Conservation (phyloP, 2,113 vertebrate species). For the Rhinogobius similis region DNA sequence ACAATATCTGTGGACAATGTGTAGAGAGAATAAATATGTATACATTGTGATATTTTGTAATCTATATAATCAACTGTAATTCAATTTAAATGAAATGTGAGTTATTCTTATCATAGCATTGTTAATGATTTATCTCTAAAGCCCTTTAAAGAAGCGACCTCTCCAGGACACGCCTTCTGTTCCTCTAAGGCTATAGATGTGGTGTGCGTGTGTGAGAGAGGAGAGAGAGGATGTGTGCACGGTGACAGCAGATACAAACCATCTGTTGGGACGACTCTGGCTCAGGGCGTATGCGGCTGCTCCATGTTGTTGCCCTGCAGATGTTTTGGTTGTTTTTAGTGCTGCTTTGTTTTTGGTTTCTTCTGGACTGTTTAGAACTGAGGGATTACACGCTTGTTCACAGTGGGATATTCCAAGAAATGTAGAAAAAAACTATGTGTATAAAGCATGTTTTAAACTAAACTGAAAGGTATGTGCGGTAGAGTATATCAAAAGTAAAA, state of each 20-base stretch:
- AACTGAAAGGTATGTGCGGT: not conserved
- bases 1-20: not conserved
- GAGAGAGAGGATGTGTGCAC: conserved; percentile 40
- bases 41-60: not conserved
- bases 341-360: conserved; percentile 68
- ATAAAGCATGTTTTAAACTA: conserved; percentile 25
- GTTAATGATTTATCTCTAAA: not conserved
- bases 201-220: conserved; percentile 24
- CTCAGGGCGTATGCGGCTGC: conserved; percentile 38
- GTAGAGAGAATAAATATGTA: not conserved
- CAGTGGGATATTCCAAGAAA: conserved; percentile 52
- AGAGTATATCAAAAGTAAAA: not conserved
- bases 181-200: not conserved
- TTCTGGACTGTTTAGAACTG: conserved; percentile 61
- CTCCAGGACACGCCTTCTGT: not conserved
- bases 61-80: not conserved
- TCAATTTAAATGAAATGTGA: not conserved
- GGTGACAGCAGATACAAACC: conserved; percentile 67
- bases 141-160: not conserved
- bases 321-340: conserved; percentile 73
- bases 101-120: not conserved
- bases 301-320: conserved; percentile 50
- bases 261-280: conserved; percentile 65
- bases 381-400: conserved; percentile 56
- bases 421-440: conserved; percentile 34